Percentiles rank a stretch among this genome's conserved stretches.
phyloP scores from a whole-genome alignment of 2,113 vertebrate genomes.

The Paracyprichromis sp. region DNA sequence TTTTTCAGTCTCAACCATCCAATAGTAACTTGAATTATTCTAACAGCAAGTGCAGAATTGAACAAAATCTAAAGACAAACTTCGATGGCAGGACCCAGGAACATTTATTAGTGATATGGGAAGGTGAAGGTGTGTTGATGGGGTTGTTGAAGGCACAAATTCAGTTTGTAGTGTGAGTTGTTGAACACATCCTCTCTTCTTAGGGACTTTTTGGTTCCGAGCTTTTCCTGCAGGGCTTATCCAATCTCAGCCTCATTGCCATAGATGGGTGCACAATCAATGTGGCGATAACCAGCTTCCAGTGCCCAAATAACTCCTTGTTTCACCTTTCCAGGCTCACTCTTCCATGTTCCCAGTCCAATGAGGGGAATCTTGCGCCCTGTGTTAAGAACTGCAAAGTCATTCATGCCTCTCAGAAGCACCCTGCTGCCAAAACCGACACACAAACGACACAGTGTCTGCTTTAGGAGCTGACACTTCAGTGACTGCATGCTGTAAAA shows the following conservation, averaged over 20 bases:
- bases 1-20: not conserved
- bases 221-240: conserved; percentile 79
- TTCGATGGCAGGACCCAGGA: not conserved
- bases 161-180: not conserved
- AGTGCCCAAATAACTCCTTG: conserved; percentile 81
- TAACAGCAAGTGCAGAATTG: not conserved
- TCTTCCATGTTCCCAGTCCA: not conserved
- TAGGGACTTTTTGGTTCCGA: conserved; percentile 73
- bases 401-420: not conserved
- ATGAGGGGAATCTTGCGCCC: not conserved
- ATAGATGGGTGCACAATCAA: conserved; percentile 90
- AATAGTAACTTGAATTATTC: not conserved
- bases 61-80: not conserved
- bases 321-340: conserved; percentile 76
- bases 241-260: conserved; percentile 88
- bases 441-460: not conserved
- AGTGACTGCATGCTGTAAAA: not conserved
- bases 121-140: not conserved
- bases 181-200: conserved; percentile 86
- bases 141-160: conserved; percentile 56
- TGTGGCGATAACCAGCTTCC: conserved; percentile 82
- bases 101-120: not conserved
- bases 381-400: not conserved
- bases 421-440: not conserved
- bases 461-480: not conserved